Evolutionary conservation across 1,140 invertebrate genomes (phyloP).

Genomic region (Scaptomyza graminum): DNA sequence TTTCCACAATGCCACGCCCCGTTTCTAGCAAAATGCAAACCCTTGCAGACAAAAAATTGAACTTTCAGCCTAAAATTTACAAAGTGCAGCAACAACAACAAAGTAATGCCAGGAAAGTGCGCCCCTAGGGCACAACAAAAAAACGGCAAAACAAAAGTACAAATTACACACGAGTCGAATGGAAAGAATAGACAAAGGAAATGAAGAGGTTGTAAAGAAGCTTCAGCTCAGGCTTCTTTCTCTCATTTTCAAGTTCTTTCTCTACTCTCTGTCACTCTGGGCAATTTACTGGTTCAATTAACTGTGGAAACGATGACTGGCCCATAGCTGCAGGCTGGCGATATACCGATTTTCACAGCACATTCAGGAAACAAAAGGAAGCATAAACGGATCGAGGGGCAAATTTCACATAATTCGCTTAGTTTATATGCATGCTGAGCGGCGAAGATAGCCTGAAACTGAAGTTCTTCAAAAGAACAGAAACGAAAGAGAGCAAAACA

Average conservation of each 20-base stretch:
- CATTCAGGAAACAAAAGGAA: constrained; percentile 7
- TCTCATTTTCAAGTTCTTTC: neutral
- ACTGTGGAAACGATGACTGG: constrained; percentile 45
- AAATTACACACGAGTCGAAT: constrained; percentile 33
- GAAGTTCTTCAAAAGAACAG: too few species aligned
- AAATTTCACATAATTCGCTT: constrained; percentile 64
- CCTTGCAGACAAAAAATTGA: constrained; percentile 26
- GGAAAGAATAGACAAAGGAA: neutral
- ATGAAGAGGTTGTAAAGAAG: too few species aligned
- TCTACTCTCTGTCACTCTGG: constrained; percentile 3
- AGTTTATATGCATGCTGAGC: constrained; percentile 68
- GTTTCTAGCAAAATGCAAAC: neutral
- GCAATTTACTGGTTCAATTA: constrained; percentile 78
- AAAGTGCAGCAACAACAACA: neutral
- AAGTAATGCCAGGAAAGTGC: constrained; percentile 38
- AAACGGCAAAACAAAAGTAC: constrained; percentile 23
- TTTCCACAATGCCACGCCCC: constrained; percentile 23
- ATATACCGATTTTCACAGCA: constrained; percentile 36
- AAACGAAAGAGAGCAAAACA: constrained; percentile 2
- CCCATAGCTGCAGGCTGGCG: constrained; percentile 52
- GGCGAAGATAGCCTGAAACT: constrained; percentile 58
- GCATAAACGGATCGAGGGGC: neutral
- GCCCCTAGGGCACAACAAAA: constrained; percentile 1
- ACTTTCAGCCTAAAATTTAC: constrained; percentile 17
- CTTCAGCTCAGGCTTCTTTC: neutral